Evolutionary conservation across 2,797 vertebrate species (phyloP).

Genomic region (Labeo calbasu): DNA sequence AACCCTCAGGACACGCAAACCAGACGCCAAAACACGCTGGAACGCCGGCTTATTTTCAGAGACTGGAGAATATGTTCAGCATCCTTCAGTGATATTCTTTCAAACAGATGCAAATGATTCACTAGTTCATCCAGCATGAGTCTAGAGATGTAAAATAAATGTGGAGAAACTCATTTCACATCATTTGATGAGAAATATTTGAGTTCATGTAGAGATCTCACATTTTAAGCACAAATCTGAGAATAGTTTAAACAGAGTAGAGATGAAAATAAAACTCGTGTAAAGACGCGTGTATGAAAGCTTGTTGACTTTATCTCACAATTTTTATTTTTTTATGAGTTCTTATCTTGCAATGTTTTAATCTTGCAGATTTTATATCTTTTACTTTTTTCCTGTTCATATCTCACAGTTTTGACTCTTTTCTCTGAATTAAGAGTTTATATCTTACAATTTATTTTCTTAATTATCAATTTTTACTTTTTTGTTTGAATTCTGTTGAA

Average conservation of each 20-base stretch:
- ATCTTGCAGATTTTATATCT: neutral
- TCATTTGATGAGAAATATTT: neutral
- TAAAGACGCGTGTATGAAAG: neutral
- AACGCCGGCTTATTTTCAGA: neutral
- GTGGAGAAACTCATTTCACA: neutral
- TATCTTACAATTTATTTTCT: too few species aligned
- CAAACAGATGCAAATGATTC: neutral
- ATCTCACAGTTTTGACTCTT: neutral
- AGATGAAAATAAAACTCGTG: neutral
- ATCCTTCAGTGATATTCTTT: neutral
- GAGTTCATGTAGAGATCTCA: neutral
- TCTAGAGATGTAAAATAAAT: neutral
- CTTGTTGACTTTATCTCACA: neutral
- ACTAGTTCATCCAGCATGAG: neutral
- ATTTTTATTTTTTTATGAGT: too few species aligned
- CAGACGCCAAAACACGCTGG: neutral
- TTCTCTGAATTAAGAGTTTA: too few species aligned
- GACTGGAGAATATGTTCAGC: neutral
- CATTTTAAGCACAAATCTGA: neutral
- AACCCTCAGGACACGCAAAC: neutral
- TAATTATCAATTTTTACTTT: too few species aligned
- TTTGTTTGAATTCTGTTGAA: too few species aligned
- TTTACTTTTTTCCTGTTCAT: neutral
- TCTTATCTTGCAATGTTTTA: neutral
- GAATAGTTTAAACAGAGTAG: neutral